Percentiles rank a stretch among this genome's conserved stretches.
phyloP scores from a whole-genome alignment of 2,113 vertebrate genomes.

The Chamaetylas fuelleborni region DNA sequence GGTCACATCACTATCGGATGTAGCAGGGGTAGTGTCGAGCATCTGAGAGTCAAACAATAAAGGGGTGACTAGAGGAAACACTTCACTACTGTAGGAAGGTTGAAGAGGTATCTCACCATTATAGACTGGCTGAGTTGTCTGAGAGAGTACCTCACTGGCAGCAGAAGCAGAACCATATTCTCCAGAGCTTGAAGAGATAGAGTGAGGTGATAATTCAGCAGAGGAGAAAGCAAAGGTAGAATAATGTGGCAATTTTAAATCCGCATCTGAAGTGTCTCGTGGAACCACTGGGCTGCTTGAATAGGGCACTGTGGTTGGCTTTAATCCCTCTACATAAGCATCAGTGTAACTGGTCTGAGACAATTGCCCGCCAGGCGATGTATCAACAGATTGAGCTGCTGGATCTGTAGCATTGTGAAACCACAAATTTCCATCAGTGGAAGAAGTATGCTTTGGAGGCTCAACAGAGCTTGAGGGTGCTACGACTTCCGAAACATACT shows the following conservation, averaged over 20 bases:
- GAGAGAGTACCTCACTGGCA: constrained; percentile 73
- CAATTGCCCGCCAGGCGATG: constrained; percentile 13
- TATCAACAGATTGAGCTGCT: background rate
- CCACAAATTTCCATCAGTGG: constrained; percentile 43
- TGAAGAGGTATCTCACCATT: constrained; percentile 92
- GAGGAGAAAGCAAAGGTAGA: constrained; percentile 73
- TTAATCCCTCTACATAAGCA: background rate
- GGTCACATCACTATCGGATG: constrained; percentile 81
- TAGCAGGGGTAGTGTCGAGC: constrained; percentile 78
- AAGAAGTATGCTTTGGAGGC: constrained; percentile 5
- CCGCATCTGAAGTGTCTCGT: constrained; percentile 42
- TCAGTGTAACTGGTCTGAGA: constrained; percentile 47
- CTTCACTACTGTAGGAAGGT: constrained; percentile 81
- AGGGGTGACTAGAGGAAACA: constrained; percentile 82
- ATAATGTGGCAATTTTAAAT: constrained; percentile 65
- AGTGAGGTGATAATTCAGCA: constrained; percentile 70
- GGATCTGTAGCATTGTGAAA: background rate
- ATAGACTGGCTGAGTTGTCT: constrained; percentile 83
- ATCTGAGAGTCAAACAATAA: constrained; percentile 80
- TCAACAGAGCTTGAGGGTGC: constrained; percentile 44
- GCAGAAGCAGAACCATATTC: constrained; percentile 72
- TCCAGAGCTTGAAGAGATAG: constrained; percentile 76
- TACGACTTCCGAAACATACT: constrained; percentile 53
- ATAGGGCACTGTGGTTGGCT: constrained; percentile 50
- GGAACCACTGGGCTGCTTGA: constrained; percentile 42